Evolutionary conservation across 2,113 vertebrate species (phyloP), one percentile per base, ranked within the genome.

Genomic region (Glareola pratincola): DNA sequence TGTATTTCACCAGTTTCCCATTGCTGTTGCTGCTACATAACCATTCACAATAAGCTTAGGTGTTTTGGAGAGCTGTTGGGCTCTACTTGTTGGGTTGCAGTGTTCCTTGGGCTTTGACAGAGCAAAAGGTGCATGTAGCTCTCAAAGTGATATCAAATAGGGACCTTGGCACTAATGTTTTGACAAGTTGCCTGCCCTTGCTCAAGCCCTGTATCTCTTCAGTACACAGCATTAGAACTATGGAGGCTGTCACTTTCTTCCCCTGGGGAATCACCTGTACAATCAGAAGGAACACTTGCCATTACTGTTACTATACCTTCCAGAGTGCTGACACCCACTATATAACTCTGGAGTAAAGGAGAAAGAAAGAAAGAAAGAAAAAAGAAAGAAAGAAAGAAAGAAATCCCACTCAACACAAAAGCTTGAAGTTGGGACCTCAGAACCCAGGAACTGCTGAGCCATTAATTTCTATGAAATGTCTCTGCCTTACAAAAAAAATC

Each of bases 111-210:
- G 54, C 43, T 95, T 95, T 92, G 63, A 72, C 45, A 53, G 20
- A 71, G 43, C 69, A 76, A 94, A 97, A 96, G 5, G 3, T 27
- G n/a, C 48, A 75, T 21, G n/a, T 36, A 84, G 69, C 27, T 83
- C 86, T 93, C 78, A 54, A 68, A 82, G n/a, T 80, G 71, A n/a
- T 54, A 80, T 47, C 69, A 96, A 89, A 69, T 23, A 23, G 53
- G 90, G 53, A 82, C 50, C 74, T 78, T 57, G 24, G 51, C 74
- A 85, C 57, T 30, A 84, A 69, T 62, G 64, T 91, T 97, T 88
- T 96, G 88, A 95, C 96, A 97, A 79, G 85, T 50, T 85, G 78
- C 36, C 89, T 90, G 76, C 80, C 80, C 86, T 95, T 59, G 63
- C 79, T 86, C 88, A 92, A 95, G 68, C 60, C 77, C 67, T 94